Percentiles rank a stretch among this genome's conserved stretches.
Conservation (phyloP, 2,797 vertebrate genomes). For the Periophthalmus magnuspinnatus region DNA sequence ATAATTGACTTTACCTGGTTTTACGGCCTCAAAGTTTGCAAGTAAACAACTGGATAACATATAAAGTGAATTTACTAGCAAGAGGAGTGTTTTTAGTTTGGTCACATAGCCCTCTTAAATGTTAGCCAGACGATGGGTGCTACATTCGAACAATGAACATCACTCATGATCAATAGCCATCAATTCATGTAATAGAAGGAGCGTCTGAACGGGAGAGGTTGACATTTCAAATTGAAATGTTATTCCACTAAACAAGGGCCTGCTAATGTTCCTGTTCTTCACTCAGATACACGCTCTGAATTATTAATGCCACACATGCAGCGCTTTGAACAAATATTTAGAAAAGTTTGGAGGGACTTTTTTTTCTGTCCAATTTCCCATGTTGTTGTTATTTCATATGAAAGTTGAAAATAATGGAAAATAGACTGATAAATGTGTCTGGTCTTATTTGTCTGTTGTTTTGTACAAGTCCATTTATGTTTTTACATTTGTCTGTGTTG, state of each 20-base stretch:
- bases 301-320: constrained; percentile 19
- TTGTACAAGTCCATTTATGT: background rate
- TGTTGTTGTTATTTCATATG: background rate
- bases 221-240: constrained; percentile 64
- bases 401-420: background rate
- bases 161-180: constrained; percentile 73
- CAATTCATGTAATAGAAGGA: constrained; percentile 53
- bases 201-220: constrained; percentile 54
- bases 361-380: background rate
- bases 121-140: constrained; percentile 68
- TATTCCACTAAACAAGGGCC: constrained; percentile 42
- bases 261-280: constrained; percentile 23
- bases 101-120: constrained; percentile 53
- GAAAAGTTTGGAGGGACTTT: background rate
- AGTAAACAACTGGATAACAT: constrained; percentile 10
- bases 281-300: constrained; percentile 21
- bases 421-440: background rate
- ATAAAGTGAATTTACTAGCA: constrained; percentile 32
- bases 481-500: background rate
- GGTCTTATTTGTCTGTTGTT: background rate
- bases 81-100: constrained; percentile 33
- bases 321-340: background rate
- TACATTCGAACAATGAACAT: constrained; percentile 67
- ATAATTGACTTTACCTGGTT: constrained; percentile 33
- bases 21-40: constrained; percentile 18